phyloP scores from a whole-genome alignment of 23 tunicate species.

The Ciona savignyi region DNA sequence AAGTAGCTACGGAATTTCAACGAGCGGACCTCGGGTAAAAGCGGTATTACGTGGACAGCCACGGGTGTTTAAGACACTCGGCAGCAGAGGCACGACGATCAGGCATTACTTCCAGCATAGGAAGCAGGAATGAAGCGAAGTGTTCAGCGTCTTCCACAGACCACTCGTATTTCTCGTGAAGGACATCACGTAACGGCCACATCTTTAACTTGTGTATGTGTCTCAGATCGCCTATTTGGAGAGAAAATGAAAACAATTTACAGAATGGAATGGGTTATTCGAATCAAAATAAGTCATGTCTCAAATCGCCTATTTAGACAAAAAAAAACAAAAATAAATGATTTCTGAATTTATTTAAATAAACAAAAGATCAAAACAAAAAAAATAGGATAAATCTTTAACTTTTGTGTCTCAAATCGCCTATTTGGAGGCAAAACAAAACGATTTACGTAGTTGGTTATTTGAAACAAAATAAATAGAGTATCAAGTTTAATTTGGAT shows the following conservation, averaged over 20 bases:
- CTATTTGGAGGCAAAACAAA: too few species aligned
- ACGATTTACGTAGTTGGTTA: too few species aligned
- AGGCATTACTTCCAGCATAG: constrained; percentile 85
- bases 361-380: too few species aligned
- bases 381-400: too few species aligned
- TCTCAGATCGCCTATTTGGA: constrained; percentile 79
- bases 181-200: constrained; percentile 94
- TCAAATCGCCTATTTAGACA: too few species aligned
- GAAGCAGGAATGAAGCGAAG: constrained; percentile 81
- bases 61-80: constrained; percentile 82
- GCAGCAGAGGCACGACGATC: constrained; percentile 83
- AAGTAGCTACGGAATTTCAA: too few species aligned
- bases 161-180: constrained; percentile 98
- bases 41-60: constrained; percentile 49
- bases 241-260: constrained; percentile 2
- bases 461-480: too few species aligned
- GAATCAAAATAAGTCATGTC: neutral
- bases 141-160: constrained; percentile 69
- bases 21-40: too few species aligned
- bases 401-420: too few species aligned
- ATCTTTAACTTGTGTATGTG: constrained; percentile 93
- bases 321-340: neutral
- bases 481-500: too few species aligned
- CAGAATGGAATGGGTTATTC: neutral
- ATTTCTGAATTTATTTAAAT: too few species aligned